Percentiles rank a stretch among this genome's conserved stretches.
Evolutionary conservation across 2,888 invertebrate species (phyloP).

Genomic region (Peribatodes rhomboidaria): DNA sequence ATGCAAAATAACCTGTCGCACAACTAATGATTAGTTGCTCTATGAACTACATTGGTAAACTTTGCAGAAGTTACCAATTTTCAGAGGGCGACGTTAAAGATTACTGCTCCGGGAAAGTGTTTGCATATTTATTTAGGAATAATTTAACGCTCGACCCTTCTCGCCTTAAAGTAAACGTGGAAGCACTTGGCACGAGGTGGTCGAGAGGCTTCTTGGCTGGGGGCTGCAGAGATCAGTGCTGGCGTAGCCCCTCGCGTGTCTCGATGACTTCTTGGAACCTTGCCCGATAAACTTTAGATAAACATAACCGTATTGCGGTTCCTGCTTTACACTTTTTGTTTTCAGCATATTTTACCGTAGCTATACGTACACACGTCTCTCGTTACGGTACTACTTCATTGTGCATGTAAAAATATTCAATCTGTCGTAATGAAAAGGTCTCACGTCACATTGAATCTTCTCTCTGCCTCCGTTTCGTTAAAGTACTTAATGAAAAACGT

Average conservation of each 20-base stretch:
- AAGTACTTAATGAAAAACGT: constrained; percentile 45
- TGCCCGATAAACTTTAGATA: constrained; percentile 78
- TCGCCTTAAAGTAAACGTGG: constrained; percentile 34
- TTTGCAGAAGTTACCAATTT: constrained; percentile 7
- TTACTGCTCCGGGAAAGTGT: constrained; percentile 27
- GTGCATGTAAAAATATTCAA: constrained; percentile 56
- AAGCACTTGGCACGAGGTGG: constrained; percentile 66
- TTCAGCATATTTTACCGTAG: constrained; percentile 11
- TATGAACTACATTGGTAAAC: constrained; percentile 21
- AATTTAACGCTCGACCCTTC: constrained; percentile 40
- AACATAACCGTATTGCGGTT: constrained; percentile 69
- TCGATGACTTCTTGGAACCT: constrained; percentile 75
- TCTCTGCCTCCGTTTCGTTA: constrained; percentile 53
- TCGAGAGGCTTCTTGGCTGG: constrained; percentile 65
- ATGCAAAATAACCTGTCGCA: constrained; percentile 21
- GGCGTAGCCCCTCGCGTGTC: constrained; percentile 60
- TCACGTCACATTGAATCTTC: constrained; percentile 55
- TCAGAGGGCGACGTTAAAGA: constrained; percentile 6
- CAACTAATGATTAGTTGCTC: constrained; percentile 21
- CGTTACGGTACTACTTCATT: constrained; percentile 41
- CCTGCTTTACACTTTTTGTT: constrained; percentile 47
- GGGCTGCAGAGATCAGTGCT: constrained; percentile 58
- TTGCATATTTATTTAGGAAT: constrained; percentile 51
- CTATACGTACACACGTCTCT: constrained; percentile 2
- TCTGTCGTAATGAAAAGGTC: constrained; percentile 53